A percentile compares a stretch with the other conserved stretches of the same genome.
Conservation (phyloP, 2,888 invertebrate species). For the Eupithecia centaureata region DNA sequence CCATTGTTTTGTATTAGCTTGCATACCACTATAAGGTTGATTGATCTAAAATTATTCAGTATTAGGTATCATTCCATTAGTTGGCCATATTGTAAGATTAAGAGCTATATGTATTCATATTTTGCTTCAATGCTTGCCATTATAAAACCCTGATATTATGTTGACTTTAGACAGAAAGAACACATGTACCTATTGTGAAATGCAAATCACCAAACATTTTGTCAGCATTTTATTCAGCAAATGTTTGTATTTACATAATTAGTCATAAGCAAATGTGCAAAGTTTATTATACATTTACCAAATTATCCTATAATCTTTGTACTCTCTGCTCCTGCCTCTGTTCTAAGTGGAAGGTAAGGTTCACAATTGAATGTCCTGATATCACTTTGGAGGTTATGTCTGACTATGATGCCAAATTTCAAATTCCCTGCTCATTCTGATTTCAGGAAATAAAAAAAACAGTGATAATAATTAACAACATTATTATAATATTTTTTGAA, state of each 20-base stretch:
- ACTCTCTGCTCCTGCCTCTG: not conserved
- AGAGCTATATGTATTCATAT: slow-evolving; percentile 21
- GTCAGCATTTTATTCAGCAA: not conserved
- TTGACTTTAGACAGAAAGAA: not conserved
- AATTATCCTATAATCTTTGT: not conserved
- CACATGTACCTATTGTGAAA: not conserved
- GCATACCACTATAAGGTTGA: slow-evolving; percentile 35
- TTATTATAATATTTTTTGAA: slow-evolving; percentile 72
- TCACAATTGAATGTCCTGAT: not conserved
- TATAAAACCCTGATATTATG: not conserved
- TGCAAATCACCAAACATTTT: not conserved
- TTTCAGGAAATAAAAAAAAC: slow-evolving; percentile 46
- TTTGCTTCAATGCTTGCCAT: slow-evolving; percentile 37
- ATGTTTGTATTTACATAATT: not conserved
- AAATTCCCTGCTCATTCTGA: not conserved
- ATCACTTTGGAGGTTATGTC: slow-evolving; percentile 35
- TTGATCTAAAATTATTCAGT: slow-evolving; percentile 42
- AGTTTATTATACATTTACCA: not conserved
- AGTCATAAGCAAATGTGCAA: not conserved
- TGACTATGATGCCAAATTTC: slow-evolving; percentile 33
- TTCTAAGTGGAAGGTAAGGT: not conserved
- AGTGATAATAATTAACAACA: slow-evolving; percentile 66
- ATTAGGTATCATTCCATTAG: slow-evolving; percentile 41
- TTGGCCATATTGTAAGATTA: slow-evolving; percentile 36
- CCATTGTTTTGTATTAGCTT: slow-evolving; percentile 47